phyloP scores from a whole-genome alignment of 2,113 vertebrate genomes.

The Microcebus jonahi region DNA sequence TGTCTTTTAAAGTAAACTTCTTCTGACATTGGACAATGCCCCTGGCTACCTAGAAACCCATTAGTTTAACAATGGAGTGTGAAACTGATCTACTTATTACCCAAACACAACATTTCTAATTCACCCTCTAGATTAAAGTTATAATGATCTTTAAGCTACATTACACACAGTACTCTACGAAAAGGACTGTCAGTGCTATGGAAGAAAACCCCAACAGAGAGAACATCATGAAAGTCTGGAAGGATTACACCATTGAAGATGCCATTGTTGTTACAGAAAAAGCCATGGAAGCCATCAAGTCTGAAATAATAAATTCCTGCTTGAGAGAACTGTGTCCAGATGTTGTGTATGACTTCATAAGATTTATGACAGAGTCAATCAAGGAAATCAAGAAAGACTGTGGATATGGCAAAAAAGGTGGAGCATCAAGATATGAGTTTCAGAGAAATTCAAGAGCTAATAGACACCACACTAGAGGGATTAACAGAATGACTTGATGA shows the following conservation, averaged over 20 bases:
- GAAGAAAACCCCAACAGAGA: neutral
- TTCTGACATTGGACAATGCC: neutral
- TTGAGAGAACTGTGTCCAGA: neutral
- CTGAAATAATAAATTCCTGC: neutral
- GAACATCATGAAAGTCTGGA: neutral
- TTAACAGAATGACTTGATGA: neutral
- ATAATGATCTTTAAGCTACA: neutral
- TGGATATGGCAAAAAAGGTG: neutral
- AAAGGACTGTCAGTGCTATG: neutral
- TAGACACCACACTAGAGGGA: neutral
- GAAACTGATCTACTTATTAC: neutral
- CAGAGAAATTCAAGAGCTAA: neutral
- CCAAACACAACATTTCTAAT: neutral
- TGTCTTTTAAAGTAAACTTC: neutral
- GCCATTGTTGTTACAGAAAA: neutral
- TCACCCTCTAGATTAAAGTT: neutral
- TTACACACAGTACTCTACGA: neutral
- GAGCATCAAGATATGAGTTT: neutral
- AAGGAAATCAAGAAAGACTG: neutral
- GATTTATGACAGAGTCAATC: neutral
- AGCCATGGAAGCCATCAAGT: no score
- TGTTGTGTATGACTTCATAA: neutral
- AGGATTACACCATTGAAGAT: neutral
- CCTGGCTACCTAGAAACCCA: neutral
- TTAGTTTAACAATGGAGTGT: neutral